Evolutionary conservation across 2,888 invertebrate genomes (phyloP).

Genomic region (Apeira syringaria): DNA sequence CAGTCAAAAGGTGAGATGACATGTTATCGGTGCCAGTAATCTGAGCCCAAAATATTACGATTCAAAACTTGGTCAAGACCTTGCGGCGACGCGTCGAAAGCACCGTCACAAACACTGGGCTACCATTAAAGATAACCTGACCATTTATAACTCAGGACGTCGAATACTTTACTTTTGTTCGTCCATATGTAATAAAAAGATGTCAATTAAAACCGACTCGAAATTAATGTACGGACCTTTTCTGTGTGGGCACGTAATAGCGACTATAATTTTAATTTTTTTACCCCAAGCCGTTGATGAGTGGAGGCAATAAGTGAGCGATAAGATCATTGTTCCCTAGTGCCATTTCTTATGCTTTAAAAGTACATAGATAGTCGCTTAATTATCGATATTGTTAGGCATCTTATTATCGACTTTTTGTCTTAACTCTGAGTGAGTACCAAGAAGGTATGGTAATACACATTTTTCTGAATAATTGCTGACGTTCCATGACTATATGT

Average conservation of each 20-base stretch:
- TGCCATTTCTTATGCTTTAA: slow-evolving; percentile 11
- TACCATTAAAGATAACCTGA: slow-evolving; percentile 70
- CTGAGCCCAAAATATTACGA: slow-evolving; percentile 83
- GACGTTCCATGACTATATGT: background rate
- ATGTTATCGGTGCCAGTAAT: slow-evolving; percentile 78
- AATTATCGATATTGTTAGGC: slow-evolving; percentile 2
- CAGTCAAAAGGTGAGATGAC: slow-evolving; percentile 77
- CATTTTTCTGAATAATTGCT: too few relatives aligned
- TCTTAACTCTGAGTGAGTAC: too few relatives aligned
- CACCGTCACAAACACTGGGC: slow-evolving; percentile 62
- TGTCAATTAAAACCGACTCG: slow-evolving; percentile 66
- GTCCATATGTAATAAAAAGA: slow-evolving; percentile 72
- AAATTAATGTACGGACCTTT: slow-evolving; percentile 60
- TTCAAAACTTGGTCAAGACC: slow-evolving; percentile 81
- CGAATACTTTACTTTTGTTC: slow-evolving; percentile 64
- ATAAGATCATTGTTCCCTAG: slow-evolving; percentile 18
- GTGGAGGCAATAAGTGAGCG: slow-evolving; percentile 15
- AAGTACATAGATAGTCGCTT: background rate
- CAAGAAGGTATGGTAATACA: background rate
- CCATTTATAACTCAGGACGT: slow-evolving; percentile 67
- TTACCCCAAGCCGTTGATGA: slow-evolving; percentile 20
- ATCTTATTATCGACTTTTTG: too few relatives aligned
- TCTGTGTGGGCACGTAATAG: slow-evolving; percentile 34
- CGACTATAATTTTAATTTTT: slow-evolving; percentile 29
- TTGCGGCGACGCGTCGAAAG: slow-evolving; percentile 52